Evolutionary conservation across 2,888 invertebrate genomes (phyloP).

Genomic region (Dicranocentrus wangi): DNA sequence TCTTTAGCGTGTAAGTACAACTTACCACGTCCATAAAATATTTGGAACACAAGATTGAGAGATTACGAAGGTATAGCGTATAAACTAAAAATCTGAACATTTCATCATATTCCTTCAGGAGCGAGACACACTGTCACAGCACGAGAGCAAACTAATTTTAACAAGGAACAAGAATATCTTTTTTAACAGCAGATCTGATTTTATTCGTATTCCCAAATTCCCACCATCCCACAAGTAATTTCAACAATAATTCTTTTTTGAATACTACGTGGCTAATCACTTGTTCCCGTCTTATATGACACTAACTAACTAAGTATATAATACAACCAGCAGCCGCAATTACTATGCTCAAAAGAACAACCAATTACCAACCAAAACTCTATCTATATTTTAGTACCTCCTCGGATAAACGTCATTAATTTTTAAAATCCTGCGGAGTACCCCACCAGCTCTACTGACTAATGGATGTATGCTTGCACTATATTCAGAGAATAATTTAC

Average conservation of each 20-base stretch:
- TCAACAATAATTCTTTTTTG: neutral
- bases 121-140: too few species aligned
- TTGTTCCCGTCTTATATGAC: neutral
- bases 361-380: neutral
- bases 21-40: too few species aligned
- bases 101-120: too few species aligned
- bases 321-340: neutral
- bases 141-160: too few species aligned
- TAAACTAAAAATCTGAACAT: too few species aligned
- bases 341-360: neutral
- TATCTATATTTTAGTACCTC: neutral
- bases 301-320: neutral
- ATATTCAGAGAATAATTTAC: too few species aligned
- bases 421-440: neutral
- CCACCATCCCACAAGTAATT: neutral
- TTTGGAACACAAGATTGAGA: too few species aligned
- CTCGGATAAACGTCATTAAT: too few species aligned
- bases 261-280: conserved; percentile 3
- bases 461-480: too few species aligned
- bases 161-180: too few species aligned
- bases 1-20: neutral
- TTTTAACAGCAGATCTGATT: too few species aligned
- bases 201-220: neutral
- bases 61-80: too few species aligned
- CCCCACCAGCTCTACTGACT: neutral